A percentile compares a stretch with the other conserved stretches of the same genome.
phyloP scores from a whole-genome alignment of 1,140 invertebrate species.

The Pachypeltis micranthus region DNA sequence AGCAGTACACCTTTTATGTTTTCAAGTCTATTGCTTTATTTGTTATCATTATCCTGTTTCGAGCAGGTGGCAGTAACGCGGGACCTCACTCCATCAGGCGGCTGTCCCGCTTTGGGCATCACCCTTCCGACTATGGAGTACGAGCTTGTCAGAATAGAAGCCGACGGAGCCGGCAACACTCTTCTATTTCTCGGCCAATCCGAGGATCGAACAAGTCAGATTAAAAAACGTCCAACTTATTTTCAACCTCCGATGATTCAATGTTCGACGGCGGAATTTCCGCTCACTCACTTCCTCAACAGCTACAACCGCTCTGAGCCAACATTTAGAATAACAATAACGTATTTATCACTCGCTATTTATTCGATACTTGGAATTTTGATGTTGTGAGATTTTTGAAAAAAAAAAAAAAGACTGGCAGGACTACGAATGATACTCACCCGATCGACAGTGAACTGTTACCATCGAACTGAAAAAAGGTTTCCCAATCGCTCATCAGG shows the following conservation, averaged over 20 bases:
- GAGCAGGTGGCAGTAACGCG: conserved; percentile 36
- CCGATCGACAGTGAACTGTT: too few relatives aligned
- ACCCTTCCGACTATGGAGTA: conserved; percentile 38
- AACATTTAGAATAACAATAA: too few relatives aligned
- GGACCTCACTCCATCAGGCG: conserved; percentile 39
- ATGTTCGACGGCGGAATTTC: conserved; percentile 31
- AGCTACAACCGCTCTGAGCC: not conserved
- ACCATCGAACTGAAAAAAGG: too few relatives aligned
- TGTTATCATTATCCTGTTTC: too few relatives aligned
- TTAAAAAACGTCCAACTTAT: conserved; percentile 36
- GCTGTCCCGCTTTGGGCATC: conserved; percentile 41
- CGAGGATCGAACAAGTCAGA: conserved; percentile 34
- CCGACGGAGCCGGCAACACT: conserved; percentile 34
- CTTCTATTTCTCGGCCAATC: conserved; percentile 36
- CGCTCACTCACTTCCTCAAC: conserved; percentile 12
- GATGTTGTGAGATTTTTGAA: too few relatives aligned
- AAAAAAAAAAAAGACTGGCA: too few relatives aligned
- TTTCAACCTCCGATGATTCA: conserved; percentile 39
- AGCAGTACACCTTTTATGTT: too few relatives aligned
- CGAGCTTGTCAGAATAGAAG: conserved; percentile 40
- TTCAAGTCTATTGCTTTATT: too few relatives aligned
- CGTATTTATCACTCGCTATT: too few relatives aligned
- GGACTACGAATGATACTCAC: too few relatives aligned
- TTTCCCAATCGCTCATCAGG: too few relatives aligned
- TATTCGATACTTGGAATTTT: too few relatives aligned